A percentile compares a stretch with the other conserved stretches of the same genome.
Evolutionary conservation across 2,888 invertebrate genomes (phyloP).

Genomic region (Ormyrus rosae): DNA sequence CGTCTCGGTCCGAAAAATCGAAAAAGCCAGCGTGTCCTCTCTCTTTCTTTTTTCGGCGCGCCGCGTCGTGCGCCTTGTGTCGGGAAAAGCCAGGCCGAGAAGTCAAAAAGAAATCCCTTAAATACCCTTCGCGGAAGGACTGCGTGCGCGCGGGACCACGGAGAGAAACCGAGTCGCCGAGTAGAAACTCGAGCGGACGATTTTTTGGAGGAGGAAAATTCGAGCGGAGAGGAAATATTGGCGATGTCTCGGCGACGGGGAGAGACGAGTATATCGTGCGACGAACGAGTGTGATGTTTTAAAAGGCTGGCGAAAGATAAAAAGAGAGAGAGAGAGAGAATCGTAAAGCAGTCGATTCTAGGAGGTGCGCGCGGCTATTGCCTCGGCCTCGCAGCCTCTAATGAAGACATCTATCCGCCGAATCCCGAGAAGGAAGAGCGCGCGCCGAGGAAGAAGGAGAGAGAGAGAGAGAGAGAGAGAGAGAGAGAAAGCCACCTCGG

Average conservation of each 20-base stretch:
- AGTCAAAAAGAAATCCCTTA: slow-evolving; percentile 31
- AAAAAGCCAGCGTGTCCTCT: slow-evolving; percentile 24
- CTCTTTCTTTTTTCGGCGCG: background rate
- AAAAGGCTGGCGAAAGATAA: background rate
- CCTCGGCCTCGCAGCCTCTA: slow-evolving; percentile 52
- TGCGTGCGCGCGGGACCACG: background rate
- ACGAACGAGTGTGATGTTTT: background rate
- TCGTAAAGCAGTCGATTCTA: background rate
- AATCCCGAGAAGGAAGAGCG: slow-evolving; percentile 50
- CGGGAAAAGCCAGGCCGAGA: slow-evolving; percentile 24
- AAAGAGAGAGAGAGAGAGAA: slow-evolving; percentile 9
- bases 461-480: background rate
- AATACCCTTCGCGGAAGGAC: slow-evolving; percentile 44
- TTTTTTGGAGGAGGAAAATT: too few relatives aligned
- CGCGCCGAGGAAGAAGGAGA: background rate
- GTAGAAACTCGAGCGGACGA: too few relatives aligned
- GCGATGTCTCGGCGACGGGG: too few relatives aligned
- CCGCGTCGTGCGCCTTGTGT: slow-evolving; percentile 8
- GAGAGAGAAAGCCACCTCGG: slow-evolving; percentile 45
- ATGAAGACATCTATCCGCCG: slow-evolving; percentile 62
- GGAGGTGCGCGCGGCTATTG: slow-evolving; percentile 3
- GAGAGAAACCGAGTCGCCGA: background rate
- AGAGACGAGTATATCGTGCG: background rate
- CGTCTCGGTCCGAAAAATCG: slow-evolving; percentile 30
- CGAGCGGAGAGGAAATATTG: too few relatives aligned